Evolutionary conservation across 2,797 vertebrate genomes (phyloP).

Genomic region (Characodon lateralis): DNA sequence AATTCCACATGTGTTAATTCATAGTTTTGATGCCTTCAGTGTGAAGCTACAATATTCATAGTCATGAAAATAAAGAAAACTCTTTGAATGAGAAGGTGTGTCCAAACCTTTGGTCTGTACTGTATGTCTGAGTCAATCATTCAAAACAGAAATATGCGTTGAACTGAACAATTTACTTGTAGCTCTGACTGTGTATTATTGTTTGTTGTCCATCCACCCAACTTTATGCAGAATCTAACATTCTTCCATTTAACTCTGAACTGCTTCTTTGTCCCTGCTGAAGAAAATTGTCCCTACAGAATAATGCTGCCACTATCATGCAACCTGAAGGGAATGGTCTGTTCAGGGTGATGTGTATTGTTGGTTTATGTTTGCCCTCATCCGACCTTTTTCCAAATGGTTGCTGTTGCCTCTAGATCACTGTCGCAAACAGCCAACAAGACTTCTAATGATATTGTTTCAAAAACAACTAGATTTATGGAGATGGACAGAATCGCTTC

Average conservation of each 20-base stretch:
- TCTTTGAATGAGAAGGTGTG: no score
- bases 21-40: no score
- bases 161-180: background rate
- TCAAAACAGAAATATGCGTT: background rate
- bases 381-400: background rate
- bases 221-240: background rate
- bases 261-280: background rate
- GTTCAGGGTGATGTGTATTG: background rate
- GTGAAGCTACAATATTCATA: no score
- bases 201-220: background rate
- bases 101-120: no score
- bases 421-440: background rate
- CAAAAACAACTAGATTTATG: no score
- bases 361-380: background rate
- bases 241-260: no score
- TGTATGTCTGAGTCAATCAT: background rate
- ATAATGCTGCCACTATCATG: background rate
- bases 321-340: background rate
- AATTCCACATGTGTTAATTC: no score
- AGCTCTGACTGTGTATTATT: background rate
- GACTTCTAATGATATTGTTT: background rate
- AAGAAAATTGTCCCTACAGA: background rate
- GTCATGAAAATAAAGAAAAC: no score
- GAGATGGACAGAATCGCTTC: no score
- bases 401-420: background rate